Conservation (phyloP, 37 sponge, comb jelly and placozoan species). For the Petrosia ficiformis region DNA sequence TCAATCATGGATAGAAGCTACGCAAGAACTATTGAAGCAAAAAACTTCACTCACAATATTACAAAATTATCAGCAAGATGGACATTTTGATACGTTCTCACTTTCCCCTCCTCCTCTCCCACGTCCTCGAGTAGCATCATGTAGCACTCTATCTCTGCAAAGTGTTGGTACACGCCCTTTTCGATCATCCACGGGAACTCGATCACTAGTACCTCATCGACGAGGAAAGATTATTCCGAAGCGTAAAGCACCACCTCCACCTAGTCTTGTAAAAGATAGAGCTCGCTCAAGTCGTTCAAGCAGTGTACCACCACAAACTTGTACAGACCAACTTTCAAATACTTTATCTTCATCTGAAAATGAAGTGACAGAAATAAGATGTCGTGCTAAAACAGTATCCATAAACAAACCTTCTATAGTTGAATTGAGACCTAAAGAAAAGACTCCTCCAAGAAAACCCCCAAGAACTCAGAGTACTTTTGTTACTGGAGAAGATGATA, state of each 20-base stretch:
- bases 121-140: background rate
- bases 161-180: background rate
- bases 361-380: background rate
- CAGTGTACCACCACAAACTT: background rate
- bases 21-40: background rate
- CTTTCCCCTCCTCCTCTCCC: background rate
- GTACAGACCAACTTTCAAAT: background rate
- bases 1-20: background rate
- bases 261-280: background rate
- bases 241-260: constrained; percentile 9
- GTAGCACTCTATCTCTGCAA: background rate
- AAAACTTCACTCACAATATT: no score
- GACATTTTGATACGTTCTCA: background rate
- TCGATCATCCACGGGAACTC: background rate
- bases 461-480: constrained; percentile 39
- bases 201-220: background rate
- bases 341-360: background rate
- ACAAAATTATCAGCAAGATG: background rate
- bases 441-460: constrained; percentile 30
- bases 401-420: background rate
- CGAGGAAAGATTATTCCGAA: background rate
- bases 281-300: background rate
- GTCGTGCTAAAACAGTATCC: background rate
- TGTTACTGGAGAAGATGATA: background rate
- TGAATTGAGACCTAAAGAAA: background rate